phyloP scores from a whole-genome alignment of 2,888 invertebrate species.

The Cryptus viduatorius region DNA sequence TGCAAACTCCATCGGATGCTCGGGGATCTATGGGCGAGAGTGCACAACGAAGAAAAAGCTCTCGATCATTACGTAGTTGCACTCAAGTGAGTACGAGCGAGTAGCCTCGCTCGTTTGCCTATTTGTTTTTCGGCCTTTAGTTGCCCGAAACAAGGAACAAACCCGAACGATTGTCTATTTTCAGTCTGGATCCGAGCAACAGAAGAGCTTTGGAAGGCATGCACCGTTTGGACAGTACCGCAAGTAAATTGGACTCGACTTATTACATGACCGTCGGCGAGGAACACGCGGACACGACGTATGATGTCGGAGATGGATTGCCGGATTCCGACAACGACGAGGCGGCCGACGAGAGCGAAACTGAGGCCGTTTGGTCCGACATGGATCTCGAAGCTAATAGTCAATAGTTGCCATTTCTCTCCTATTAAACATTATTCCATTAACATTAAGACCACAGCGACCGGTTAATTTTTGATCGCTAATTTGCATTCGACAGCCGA shows the following conservation, averaged over 20 bases:
- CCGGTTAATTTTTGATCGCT: background rate
- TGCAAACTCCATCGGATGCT: slow-evolving; percentile 89
- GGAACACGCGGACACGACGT: slow-evolving; percentile 85
- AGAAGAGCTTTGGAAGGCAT: slow-evolving; percentile 88
- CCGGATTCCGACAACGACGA: slow-evolving; percentile 85
- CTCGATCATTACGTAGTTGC: slow-evolving; percentile 89
- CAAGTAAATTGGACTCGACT: slow-evolving; percentile 86
- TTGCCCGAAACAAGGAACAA: background rate
- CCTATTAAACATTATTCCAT: background rate
- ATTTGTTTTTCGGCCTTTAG: background rate
- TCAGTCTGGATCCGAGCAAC: slow-evolving; percentile 88
- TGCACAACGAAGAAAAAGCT: slow-evolving; percentile 89
- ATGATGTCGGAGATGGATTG: slow-evolving; percentile 85
- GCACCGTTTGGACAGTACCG: slow-evolving; percentile 87
- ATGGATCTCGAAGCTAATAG: slow-evolving; percentile 87
- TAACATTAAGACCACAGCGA: too few relatives aligned
- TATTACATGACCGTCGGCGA: slow-evolving; percentile 86
- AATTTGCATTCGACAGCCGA: too few relatives aligned
- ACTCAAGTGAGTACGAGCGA: slow-evolving; percentile 86
- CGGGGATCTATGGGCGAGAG: slow-evolving; percentile 88
- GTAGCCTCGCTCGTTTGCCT: too few relatives aligned
- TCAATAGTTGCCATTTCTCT: slow-evolving; percentile 73
- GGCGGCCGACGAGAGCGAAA: slow-evolving; percentile 86
- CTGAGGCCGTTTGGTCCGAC: slow-evolving; percentile 88
- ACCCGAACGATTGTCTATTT: slow-evolving; percentile 55